Percentiles rank a stretch among this genome's conserved stretches.
These are phyloP conservation scores for Mugil cephalus DNA, from an alignment of 2,113 vertebrate genomes.

Conservation along the genomic window DNA sequence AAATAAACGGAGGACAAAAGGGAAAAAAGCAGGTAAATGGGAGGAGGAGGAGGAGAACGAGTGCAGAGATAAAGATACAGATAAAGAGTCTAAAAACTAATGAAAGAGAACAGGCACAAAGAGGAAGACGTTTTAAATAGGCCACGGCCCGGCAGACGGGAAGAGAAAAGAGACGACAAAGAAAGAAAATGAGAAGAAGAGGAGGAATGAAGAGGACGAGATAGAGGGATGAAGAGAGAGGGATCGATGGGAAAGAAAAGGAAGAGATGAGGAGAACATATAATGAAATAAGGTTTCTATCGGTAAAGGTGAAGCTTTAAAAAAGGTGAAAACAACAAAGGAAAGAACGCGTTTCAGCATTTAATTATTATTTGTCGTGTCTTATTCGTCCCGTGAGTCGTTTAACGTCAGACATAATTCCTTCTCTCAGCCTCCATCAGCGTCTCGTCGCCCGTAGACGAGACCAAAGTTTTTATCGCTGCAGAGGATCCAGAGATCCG, in stretches of 20 bases:
- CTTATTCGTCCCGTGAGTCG: constrained; percentile 62
- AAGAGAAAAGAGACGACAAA: not conserved
- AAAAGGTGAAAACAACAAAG: constrained; percentile 29
- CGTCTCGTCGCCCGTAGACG: constrained; percentile 19
- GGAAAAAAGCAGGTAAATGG: constrained; percentile 14
- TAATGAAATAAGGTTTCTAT: constrained; percentile 31
- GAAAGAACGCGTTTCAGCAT: constrained; percentile 39
- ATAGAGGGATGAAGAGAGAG: constrained; percentile 15
- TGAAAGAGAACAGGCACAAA: constrained; percentile 60
- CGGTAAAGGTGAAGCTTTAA: constrained; percentile 38
- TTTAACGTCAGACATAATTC: constrained; percentile 63
- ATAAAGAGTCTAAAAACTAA: constrained; percentile 50
- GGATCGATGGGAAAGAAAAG: not conserved
- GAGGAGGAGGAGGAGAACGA: constrained; percentile 9
- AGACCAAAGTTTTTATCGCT: constrained; percentile 35
- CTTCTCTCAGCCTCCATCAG: constrained; percentile 47
- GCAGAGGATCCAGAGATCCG: constrained; percentile 28
- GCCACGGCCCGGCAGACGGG: constrained; percentile 56
- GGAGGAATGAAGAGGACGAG: not conserved
- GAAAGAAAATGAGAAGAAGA: constrained; percentile 2
- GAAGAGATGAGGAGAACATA: not conserved
- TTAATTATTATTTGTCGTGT: constrained; percentile 63
- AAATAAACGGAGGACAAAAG: constrained; percentile 31
- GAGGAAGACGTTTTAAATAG: constrained; percentile 62
- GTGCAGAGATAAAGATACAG: constrained; percentile 21